A percentile compares a stretch with the other conserved stretches of the same genome.
phyloP scores from a whole-genome alignment of 2,113 vertebrate genomes.

The Gavia stellata region DNA sequence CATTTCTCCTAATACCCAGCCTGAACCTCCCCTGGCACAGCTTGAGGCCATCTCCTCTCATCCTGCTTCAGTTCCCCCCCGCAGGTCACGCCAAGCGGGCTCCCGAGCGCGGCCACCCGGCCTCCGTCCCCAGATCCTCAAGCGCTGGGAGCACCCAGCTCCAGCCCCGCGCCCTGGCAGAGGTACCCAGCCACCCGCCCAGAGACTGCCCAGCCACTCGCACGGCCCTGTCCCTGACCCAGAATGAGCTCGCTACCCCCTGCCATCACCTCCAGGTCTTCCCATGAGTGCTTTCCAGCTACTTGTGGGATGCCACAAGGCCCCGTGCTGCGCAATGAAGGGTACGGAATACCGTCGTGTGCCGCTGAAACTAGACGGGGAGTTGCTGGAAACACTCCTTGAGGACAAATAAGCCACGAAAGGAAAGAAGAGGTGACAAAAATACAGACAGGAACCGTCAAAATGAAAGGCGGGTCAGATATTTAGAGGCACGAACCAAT shows the following conservation, averaged over 20 bases:
- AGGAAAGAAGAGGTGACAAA: not conserved
- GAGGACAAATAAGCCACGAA: not conserved
- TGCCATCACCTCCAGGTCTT: not conserved
- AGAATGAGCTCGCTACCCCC: fast-evolving
- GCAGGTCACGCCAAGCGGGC: not conserved
- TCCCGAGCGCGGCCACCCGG: too few species aligned
- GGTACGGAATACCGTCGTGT: fast-evolving
- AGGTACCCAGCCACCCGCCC: not conserved
- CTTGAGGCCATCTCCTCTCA: too few species aligned
- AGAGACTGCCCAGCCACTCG: fast-evolving
- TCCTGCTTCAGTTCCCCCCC: fast-evolving
- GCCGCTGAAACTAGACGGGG: fast-evolving
- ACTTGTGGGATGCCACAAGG: not conserved
- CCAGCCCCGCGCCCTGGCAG: too few species aligned
- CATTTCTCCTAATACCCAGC: too few species aligned
- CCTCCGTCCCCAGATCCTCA: fast-evolving
- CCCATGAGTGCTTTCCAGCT: not conserved
- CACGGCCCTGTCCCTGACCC: fast-evolving
- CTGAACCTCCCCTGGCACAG: too few species aligned
- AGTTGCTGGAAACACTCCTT: not conserved
- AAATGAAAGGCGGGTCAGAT: not conserved
- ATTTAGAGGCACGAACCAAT: not conserved
- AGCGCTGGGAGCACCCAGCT: not conserved
- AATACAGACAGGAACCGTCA: not conserved
- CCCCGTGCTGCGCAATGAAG: fast-evolving